These are phyloP conservation scores for Rynchops niger DNA, from an alignment of 2,113 vertebrate genomes.

Conservation along the genomic window DNA sequence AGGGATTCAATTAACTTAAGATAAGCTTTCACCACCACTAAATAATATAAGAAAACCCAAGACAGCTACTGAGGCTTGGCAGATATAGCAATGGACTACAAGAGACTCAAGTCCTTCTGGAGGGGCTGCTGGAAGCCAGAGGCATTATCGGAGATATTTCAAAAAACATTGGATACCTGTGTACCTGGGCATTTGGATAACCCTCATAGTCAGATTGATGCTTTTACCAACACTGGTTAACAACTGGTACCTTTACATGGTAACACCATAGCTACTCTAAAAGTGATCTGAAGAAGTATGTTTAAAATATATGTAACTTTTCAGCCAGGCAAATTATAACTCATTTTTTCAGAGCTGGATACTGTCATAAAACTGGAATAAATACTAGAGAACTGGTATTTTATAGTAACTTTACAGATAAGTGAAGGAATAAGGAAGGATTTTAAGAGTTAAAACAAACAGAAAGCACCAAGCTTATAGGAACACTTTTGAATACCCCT, in stretches of 20 bases:
- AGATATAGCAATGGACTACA: background rate
- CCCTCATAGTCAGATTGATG: background rate
- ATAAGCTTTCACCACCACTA: background rate
- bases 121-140: background rate
- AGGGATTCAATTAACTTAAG: background rate
- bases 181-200: background rate
- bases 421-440: background rate
- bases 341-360: background rate
- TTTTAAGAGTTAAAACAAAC: background rate
- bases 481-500: background rate
- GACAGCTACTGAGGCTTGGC: background rate
- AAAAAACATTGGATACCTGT: background rate
- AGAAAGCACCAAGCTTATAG: background rate
- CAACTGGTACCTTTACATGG: background rate
- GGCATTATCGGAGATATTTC: background rate
- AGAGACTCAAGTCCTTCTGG: background rate
- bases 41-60: background rate
- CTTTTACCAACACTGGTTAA: accelerated
- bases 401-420: background rate
- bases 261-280: background rate
- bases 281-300: background rate
- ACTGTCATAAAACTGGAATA: background rate
- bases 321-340: background rate
- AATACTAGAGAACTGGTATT: background rate
- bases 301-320: background rate